phyloP scores from a whole-genome alignment of 1,140 invertebrate species.

The Pararge aegeria region DNA sequence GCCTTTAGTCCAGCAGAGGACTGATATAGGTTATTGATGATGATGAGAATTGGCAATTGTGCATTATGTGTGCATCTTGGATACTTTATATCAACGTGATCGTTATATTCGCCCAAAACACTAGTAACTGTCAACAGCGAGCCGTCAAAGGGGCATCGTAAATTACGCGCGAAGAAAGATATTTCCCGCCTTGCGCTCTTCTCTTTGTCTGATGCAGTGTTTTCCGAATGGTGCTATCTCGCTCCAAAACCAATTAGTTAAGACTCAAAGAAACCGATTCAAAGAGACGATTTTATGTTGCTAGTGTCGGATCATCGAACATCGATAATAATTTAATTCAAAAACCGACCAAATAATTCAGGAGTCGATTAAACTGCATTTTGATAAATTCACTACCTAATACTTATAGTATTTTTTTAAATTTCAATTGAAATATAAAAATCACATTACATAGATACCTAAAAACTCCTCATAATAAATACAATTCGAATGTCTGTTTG shows the following conservation, averaged over 20 bases:
- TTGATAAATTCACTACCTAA: no score
- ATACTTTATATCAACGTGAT: background rate
- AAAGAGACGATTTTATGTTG: conserved; percentile 42
- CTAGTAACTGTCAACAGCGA: conserved; percentile 65
- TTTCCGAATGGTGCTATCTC: conserved; percentile 32
- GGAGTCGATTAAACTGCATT: no score
- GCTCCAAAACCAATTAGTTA: conserved; percentile 56
- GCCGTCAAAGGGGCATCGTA: conserved; percentile 60
- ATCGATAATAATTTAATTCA: background rate
- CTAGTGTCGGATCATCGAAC: conserved; percentile 27
- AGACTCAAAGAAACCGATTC: conserved; percentile 55
- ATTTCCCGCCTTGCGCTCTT: conserved; percentile 51
- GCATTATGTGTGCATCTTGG: background rate
- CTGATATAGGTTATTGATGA: no score
- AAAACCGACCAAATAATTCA: background rate
- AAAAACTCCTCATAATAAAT: no score
- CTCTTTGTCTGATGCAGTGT: conserved; percentile 29
- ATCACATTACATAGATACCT: no score
- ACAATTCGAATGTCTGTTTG: no score
- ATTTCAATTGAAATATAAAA: no score
- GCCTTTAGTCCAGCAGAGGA: no score
- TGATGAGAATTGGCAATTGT: no score
- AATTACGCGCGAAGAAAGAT: conserved; percentile 65
- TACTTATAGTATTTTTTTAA: no score
- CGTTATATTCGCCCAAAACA: conserved; percentile 62